These are phyloP conservation scores for Xanthorhoe spadicearia DNA, from an alignment of 2,888 invertebrate species.

Conservation along the genomic window DNA sequence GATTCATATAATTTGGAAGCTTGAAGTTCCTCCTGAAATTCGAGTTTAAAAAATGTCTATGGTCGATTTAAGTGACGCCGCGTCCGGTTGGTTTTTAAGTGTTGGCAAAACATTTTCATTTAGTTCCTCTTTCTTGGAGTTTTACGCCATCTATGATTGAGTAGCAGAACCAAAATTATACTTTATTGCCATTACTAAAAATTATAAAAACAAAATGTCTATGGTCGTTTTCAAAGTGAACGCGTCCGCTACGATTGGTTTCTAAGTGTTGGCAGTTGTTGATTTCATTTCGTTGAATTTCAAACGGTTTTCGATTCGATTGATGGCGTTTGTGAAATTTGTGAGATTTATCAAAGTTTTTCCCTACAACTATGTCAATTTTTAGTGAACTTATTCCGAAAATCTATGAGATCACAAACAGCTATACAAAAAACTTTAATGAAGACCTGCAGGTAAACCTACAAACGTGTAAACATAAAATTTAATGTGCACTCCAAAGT, in stretches of 20 bases:
- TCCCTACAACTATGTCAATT: slow-evolving; percentile 71
- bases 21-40: no score
- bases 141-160: slow-evolving; percentile 19
- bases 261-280: slow-evolving; percentile 55
- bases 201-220: slow-evolving; percentile 12
- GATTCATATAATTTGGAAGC: no score
- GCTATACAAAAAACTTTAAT: slow-evolving; percentile 60
- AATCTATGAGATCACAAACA: slow-evolving; percentile 65
- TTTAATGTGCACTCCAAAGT: slow-evolving; percentile 11
- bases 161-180: slow-evolving; percentile 11
- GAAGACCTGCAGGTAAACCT: slow-evolving; percentile 70
- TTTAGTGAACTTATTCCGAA: slow-evolving; percentile 72
- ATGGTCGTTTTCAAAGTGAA: slow-evolving; percentile 10
- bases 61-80: no score
- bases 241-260: slow-evolving; percentile 14
- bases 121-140: neutral
- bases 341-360: slow-evolving; percentile 61
- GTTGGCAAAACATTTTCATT: no score
- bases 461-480: slow-evolving; percentile 21
- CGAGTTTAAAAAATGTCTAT: no score
- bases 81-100: no score
- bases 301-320: slow-evolving; percentile 77
- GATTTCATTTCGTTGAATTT: slow-evolving; percentile 63
- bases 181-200: neutral
- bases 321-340: slow-evolving; percentile 69